Percentiles rank a stretch among this genome's conserved stretches.
These are phyloP conservation scores for Philereme transversata DNA, from an alignment of 2,888 invertebrate species.

Conservation along the genomic window DNA sequence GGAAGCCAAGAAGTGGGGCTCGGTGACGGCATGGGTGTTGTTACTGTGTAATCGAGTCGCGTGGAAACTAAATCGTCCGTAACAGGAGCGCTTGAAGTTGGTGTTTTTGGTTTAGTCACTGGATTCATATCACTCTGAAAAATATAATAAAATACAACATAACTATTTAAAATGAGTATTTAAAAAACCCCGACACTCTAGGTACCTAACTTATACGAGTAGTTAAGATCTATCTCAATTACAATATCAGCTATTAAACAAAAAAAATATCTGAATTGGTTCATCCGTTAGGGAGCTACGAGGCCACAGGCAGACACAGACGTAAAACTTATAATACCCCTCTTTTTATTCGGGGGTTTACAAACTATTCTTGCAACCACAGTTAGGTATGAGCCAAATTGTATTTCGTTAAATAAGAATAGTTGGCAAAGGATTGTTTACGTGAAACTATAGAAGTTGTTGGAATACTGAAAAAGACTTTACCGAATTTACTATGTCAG, in stretches of 20 bases:
- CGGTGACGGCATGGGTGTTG: conserved; percentile 1
- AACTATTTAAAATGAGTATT: conserved; percentile 2
- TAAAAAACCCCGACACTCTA: conserved; percentile 1
- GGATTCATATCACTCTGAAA: neutral
- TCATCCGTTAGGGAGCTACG: neutral
- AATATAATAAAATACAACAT: neutral
- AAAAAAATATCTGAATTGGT: neutral
- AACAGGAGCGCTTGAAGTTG: conserved; percentile 3
- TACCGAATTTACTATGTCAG: no score
- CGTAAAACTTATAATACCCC: no score
- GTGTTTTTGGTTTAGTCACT: neutral
- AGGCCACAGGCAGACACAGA: no score
- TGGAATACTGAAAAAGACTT: no score
- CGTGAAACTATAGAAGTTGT: no score
- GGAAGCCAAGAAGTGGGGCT: neutral
- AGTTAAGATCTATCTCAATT: conserved; percentile 1
- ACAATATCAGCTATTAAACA: neutral
- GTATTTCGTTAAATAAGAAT: no score
- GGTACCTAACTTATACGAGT: neutral
- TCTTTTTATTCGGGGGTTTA: no score
- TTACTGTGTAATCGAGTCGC: conserved; percentile 3
- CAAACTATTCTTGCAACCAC: no score
- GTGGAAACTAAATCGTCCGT: conserved; percentile 16
- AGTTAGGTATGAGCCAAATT: no score
- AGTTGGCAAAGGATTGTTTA: no score